Evolutionary conservation across 1,140 invertebrate species (phyloP).

Genomic region (Argopecten irradians): DNA sequence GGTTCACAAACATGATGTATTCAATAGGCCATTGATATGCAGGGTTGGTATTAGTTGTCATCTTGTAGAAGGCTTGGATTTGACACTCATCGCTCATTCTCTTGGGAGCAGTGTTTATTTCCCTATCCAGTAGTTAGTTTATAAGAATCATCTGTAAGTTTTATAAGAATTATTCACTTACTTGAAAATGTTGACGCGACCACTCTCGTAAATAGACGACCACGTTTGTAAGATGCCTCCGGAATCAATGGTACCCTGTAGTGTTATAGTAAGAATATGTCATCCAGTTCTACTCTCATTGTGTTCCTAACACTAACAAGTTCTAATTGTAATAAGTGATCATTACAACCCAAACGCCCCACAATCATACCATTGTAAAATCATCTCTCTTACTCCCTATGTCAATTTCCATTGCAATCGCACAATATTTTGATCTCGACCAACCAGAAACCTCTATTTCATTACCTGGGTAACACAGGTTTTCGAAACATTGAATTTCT

Average conservation of each 20-base stretch:
- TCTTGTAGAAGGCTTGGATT: background rate
- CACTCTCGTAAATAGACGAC: conserved; percentile 81
- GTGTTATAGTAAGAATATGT: no score
- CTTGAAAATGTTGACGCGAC: conserved; percentile 85
- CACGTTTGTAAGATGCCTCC: conserved; percentile 84
- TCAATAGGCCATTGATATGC: background rate
- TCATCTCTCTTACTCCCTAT: no score
- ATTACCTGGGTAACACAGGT: no score
- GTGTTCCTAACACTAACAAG: no score
- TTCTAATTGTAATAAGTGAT: no score
- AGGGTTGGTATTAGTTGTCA: background rate
- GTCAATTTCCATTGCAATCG: no score
- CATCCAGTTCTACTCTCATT: no score
- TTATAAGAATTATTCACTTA: conserved; percentile 70
- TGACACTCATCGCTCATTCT: background rate
- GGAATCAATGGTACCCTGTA: conserved; percentile 82
- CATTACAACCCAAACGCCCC: no score
- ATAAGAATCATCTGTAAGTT: background rate
- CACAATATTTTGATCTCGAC: no score
- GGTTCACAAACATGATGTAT: background rate
- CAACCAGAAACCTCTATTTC: no score
- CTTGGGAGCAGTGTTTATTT: background rate
- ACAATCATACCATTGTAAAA: no score
- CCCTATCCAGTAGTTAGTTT: background rate
- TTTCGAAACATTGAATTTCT: no score